These are phyloP conservation scores for Falco cherrug DNA, from an alignment of 2,797 vertebrate genomes.

Conservation along the genomic window DNA sequence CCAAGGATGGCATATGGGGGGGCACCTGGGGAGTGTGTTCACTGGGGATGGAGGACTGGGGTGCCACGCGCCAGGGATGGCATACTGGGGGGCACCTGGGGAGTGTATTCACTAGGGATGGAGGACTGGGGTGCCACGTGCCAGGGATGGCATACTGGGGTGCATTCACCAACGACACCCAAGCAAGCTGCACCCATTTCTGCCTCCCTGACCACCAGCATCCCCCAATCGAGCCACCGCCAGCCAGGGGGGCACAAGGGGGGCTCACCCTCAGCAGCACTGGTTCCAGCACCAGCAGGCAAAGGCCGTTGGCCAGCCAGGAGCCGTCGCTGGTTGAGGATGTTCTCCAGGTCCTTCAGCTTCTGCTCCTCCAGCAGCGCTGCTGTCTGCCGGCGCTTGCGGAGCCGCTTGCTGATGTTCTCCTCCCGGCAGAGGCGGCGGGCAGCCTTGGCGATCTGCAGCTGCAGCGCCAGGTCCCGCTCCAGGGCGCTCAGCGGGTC, in stretches of 20 bases:
- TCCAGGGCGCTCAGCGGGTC: conserved; percentile 84
- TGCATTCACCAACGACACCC: neutral
- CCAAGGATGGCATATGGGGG: no score
- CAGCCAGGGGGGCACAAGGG: no score
- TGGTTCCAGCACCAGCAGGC: rapidly evolving
- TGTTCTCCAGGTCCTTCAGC: conserved; percentile 83
- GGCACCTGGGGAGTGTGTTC: no score
- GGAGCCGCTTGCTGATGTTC: conserved; percentile 82
- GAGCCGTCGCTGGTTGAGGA: conserved; percentile 75
- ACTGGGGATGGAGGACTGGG: no score
- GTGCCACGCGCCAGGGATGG: no score
- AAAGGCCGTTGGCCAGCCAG: neutral
- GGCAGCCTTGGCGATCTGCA: conserved; percentile 88
- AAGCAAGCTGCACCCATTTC: neutral
- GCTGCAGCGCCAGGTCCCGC: conserved; percentile 86
- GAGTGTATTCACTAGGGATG: no score
- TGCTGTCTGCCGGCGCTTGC: conserved; percentile 81
- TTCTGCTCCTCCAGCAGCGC: conserved; percentile 85
- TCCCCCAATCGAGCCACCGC: neutral
- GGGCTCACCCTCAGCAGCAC: conserved; percentile 29
- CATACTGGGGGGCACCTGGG: no score
- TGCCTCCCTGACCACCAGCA: neutral
- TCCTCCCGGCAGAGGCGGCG: conserved; percentile 83
- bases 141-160: no score
- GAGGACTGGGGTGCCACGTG: no score